Evolutionary conservation across 2,797 vertebrate species (phyloP).

Genomic region (Potorous gilbertii): DNA sequence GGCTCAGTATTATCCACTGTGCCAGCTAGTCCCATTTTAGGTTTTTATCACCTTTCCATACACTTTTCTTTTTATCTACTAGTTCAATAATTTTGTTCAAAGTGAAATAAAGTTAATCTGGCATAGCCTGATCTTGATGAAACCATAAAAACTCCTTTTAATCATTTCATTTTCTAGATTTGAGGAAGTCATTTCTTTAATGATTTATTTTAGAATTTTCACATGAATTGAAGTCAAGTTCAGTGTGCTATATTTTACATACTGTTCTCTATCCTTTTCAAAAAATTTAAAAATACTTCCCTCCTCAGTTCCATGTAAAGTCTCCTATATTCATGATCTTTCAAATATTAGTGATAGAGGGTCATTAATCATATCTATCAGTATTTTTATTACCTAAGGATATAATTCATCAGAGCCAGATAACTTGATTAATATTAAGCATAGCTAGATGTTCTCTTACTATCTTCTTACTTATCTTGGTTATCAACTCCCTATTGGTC

Average conservation of each 20-base stretch:
- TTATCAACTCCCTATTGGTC: neutral
- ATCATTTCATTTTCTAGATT: neutral
- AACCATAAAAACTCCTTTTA: neutral
- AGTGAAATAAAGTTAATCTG: neutral
- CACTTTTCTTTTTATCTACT: neutral
- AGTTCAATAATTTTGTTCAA: neutral
- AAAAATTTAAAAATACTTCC: neutral
- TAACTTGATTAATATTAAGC: no score
- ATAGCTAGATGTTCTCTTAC: neutral
- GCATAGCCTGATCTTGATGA: neutral
- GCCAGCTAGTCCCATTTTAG: neutral
- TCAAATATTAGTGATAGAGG: neutral
- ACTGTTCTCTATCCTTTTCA: neutral
- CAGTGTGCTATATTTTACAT: neutral
- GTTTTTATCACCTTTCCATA: neutral
- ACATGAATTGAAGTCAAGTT: neutral
- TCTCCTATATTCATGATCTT: neutral
- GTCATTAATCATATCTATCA: neutral
- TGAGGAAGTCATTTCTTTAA: neutral
- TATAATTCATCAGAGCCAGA: neutral
- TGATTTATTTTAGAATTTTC: neutral
- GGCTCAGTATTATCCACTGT: neutral
- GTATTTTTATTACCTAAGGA: neutral
- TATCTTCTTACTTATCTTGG: neutral
- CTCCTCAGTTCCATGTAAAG: neutral